Base-by-base conservation (phyloP, 1,140 invertebrate species). In the Rhyacophila brunnea region DNA sequence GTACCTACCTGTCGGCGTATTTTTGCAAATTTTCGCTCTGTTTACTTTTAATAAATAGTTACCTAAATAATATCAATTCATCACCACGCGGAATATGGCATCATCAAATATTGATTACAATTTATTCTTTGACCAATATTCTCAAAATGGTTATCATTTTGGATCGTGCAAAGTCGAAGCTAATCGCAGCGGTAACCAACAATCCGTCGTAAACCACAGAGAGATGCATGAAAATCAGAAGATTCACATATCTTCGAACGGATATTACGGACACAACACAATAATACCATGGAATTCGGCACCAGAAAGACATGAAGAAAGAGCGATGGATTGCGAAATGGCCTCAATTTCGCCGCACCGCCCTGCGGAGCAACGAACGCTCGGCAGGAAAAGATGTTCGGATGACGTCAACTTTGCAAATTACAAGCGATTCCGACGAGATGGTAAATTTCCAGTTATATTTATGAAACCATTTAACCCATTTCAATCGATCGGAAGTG, bases 311-410 rank as follows among this genome's bases (percentile, higher is more conserved):
- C 17, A 18, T 23, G 55, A 50, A 32, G 47, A 57, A 19, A 50
- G 55, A 35, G 15, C 20, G 10, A 58, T 58, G 55, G 55, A 58
- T 58, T 58, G 55, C 38, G 55, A 58, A 23, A 58, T 58, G 55
- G 13, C 47, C 28, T 47, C 46, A 20, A 58, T 58, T 45, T 50
- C 55, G 28, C 48, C 47, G 38, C 18, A 35, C 44, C 36, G 17
- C 17, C 11, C 54, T 10, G 32, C 52, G 44, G 54, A 57, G 23
- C 23, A 28, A 57, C 54, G 54, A 34, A 17, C 47, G 47, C 38
- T 51, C 34, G 47, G 47, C 55, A 58, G 55, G 20, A 58, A 58
- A 45, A 58, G 55, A 18, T 28, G 19, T 11, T 18, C 11, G 38
- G 55, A 58, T 50, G 55, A 58, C 47, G 55, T 58, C 55, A 58